phyloP scores from a whole-genome alignment of 2,113 vertebrate genomes.

The Oreochromis aureus region DNA sequence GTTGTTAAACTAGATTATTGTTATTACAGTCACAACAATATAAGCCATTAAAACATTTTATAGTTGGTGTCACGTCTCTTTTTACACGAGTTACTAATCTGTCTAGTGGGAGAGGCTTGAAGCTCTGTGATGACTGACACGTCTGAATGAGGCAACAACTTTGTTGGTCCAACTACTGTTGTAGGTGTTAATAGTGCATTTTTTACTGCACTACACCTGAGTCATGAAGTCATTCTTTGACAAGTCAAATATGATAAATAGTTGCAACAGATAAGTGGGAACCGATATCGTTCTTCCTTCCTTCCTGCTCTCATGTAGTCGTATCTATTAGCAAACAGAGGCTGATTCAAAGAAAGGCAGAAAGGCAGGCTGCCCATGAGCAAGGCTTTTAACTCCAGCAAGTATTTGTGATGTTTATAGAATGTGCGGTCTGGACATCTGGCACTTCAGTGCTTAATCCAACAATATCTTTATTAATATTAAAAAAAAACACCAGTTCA shows the following conservation, averaged over 20 bases:
- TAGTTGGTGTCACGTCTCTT: not conserved
- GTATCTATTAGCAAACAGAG: not conserved
- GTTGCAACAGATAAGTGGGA: fast-evolving
- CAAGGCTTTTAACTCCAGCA: not conserved
- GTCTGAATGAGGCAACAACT: not conserved
- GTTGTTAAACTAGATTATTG: not conserved
- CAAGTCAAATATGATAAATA: not conserved
- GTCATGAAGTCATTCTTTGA: not conserved
- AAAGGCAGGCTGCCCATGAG: not conserved
- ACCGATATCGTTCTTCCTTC: too few species aligned
- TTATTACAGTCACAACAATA: not conserved
- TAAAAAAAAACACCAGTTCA: too few species aligned
- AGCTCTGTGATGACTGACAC: not conserved
- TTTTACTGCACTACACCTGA: not conserved
- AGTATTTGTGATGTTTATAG: not conserved
- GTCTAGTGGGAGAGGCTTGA: not conserved
- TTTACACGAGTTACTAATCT: not conserved
- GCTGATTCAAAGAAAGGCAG: not conserved
- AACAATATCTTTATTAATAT: not conserved
- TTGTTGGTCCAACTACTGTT: not conserved
- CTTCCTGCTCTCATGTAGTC: not conserved
- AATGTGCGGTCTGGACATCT: not conserved
- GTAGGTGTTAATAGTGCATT: not conserved
- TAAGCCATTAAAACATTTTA: not conserved
- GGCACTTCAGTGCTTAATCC: not conserved